Conservation (phyloP, 2,113 vertebrate genomes). For the Odocoileus hemionus region DNA sequence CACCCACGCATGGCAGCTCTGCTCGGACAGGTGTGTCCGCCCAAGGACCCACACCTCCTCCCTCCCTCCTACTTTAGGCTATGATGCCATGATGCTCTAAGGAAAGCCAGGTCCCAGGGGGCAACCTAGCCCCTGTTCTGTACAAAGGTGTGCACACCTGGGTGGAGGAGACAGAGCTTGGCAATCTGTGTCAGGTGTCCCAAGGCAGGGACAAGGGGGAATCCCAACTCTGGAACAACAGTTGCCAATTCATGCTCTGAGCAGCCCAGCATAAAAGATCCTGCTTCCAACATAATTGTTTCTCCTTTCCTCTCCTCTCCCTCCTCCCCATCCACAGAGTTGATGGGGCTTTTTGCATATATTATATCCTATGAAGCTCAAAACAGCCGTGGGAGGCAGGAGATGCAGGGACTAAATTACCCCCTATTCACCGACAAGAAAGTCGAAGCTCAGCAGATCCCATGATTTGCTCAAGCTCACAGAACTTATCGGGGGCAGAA, state of each 20-base stretch:
- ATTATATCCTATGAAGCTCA: background rate
- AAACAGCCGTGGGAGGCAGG: background rate
- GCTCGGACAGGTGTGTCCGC: slow-evolving; percentile 37
- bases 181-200: background rate
- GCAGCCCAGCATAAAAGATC: background rate
- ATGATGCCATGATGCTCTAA: background rate
- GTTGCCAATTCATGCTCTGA: background rate
- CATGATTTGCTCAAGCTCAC: background rate
- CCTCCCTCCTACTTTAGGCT: background rate
- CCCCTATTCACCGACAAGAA: background rate
- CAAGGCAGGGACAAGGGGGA: background rate
- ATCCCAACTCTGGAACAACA: background rate
- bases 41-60: background rate
- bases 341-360: background rate
- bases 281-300: background rate
- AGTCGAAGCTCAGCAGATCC: background rate
- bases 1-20: background rate
- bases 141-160: too few relatives aligned
- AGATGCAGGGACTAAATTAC: background rate
- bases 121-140: background rate
- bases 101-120: background rate
- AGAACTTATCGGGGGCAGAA: background rate
- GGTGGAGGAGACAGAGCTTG: background rate
- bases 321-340: background rate
- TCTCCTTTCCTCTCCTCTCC: background rate